Evolutionary conservation across 2,888 invertebrate species (phyloP), one percentile per base, ranked within the genome.

Genomic region (Synergus gifuensis): DNA sequence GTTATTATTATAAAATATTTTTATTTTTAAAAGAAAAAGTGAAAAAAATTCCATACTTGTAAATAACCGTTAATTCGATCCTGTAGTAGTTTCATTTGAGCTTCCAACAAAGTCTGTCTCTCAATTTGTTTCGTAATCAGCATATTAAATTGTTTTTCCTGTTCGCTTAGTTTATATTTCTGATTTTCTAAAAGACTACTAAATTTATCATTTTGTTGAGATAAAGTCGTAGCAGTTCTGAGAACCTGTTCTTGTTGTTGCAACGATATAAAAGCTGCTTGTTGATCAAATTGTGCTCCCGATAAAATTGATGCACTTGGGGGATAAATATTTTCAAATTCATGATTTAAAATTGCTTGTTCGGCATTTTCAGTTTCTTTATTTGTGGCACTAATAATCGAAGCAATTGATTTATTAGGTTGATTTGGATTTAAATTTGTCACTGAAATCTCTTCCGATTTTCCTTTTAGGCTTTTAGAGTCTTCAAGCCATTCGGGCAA

Each of bases 401-500:
- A 46, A 54, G 46, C 22, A 5, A 62, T 22, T 12, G 49, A 28
- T 73, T 79, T 28, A 22, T 28, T 64, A 1, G 76, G 11, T 36
- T 79, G 60, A 14, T 79, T 76, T 62, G 28, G 11, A 58, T 64
- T 79, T 49, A n/a, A 9, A 36, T 16, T 40, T 8, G 40, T 18
- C 5, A 14, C 9, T 49, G 42, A 49, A 76, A 16, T 54, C 9
- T 66, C 54, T 67, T 79, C 82, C 42, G 76, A 36, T 18, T 82
- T 85, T 60, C 87, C 84, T 63, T 86, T 87, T 2, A 78, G 16
- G 79, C 79, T 84, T 78, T 85, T 86, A 12, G 83, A 80, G 73
- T 90, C 89, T 28, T 89, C 89, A 11, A 91, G 84, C 91, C 91
- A 91, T 79, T 91, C 90, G 79, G 91, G 91, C 44, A 91, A 84